phyloP scores from a whole-genome alignment of 2,888 invertebrate genomes.

The Caenorhabditis sp. region DNA sequence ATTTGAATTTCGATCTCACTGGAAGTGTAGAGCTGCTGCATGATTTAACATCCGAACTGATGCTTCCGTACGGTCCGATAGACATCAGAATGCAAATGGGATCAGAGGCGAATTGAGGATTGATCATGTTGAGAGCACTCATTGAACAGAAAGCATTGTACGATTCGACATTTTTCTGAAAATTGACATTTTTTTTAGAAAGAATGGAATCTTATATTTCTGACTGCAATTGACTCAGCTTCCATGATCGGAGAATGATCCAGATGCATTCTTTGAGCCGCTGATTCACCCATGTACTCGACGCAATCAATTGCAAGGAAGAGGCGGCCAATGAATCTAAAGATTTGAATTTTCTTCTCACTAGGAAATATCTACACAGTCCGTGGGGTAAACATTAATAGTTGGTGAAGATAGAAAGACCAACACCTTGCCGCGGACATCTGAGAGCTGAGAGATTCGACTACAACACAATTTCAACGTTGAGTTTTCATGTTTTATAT shows the following conservation, averaged over 20 bases:
- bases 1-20: slow-evolving; percentile 27
- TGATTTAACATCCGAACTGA: slow-evolving; percentile 8
- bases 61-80: slow-evolving; percentile 67
- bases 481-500: too few relatives aligned
- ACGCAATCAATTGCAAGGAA: slow-evolving; percentile 72
- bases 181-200: background rate
- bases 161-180: slow-evolving; percentile 56
- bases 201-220: background rate
- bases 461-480: too few relatives aligned
- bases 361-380: background rate
- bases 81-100: slow-evolving; percentile 71
- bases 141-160: slow-evolving; percentile 75
- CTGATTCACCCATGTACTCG: slow-evolving; percentile 69
- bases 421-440: too few relatives aligned
- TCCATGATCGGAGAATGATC: slow-evolving; percentile 61
- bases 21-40: slow-evolving; percentile 69
- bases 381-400: too few relatives aligned
- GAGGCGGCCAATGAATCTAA: slow-evolving; percentile 74
- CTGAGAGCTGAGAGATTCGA: too few relatives aligned
- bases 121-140: slow-evolving; percentile 77
- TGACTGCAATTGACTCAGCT: slow-evolving; percentile 65
- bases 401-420: too few relatives aligned
- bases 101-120: slow-evolving; percentile 74
- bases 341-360: background rate
- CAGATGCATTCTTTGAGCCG: slow-evolving; percentile 56